Percentiles rank a stretch among this genome's conserved stretches.
These are phyloP conservation scores for Pituophis catenifer DNA, from an alignment of 2,113 vertebrate species.

Conservation along the genomic window DNA sequence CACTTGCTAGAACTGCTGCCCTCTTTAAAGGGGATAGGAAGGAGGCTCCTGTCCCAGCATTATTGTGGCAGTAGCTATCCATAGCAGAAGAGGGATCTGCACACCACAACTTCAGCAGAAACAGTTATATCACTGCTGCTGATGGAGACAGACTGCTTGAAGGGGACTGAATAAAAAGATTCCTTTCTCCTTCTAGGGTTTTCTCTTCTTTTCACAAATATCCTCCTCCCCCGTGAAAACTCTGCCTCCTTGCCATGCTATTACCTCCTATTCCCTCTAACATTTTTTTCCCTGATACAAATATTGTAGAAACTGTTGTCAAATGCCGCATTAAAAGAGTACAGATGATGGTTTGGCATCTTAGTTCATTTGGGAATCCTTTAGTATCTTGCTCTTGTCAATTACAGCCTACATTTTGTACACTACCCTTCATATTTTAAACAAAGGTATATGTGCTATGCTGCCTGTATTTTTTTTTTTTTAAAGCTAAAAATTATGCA, in stretches of 20 bases:
- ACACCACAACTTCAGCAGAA: not conserved
- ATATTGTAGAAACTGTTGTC: not conserved
- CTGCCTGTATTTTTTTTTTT: not conserved
- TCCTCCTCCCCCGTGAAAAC: not conserved
- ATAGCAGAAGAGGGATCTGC: not conserved
- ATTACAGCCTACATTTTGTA: not conserved
- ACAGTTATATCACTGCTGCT: not conserved
- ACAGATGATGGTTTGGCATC: not conserved
- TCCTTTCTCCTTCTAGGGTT: not conserved
- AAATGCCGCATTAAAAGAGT: not conserved
- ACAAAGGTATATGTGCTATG: not conserved
- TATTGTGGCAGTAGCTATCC: not conserved
- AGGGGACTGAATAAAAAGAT: not conserved
- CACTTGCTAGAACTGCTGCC: not conserved
- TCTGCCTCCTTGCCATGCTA: not conserved
- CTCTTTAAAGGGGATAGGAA: not conserved
- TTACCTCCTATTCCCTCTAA: not conserved
- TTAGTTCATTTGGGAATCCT: not conserved
- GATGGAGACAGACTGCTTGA: not conserved
- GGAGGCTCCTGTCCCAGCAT: not conserved
- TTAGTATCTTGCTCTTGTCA: not conserved
- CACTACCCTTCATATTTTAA: not conserved
- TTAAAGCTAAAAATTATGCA: not conserved
- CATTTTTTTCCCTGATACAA: not conserved
- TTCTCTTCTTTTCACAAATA: not conserved